Evolutionary conservation across 2,888 invertebrate species (phyloP), one percentile per base, ranked within the genome.

Genomic region (Lepidochrysops patricia): DNA sequence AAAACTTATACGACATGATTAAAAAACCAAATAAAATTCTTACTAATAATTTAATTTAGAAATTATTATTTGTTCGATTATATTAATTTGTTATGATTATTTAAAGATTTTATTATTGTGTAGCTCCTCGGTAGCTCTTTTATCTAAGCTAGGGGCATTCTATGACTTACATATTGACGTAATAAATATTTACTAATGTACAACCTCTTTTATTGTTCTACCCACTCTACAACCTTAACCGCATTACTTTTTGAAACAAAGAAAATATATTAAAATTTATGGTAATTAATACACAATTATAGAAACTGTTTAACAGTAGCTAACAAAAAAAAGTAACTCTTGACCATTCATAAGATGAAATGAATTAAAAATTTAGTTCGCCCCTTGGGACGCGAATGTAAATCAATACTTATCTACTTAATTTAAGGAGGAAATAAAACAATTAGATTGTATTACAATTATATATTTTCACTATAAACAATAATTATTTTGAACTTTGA

Each of bases 11-110:
- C 26, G 32, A 13, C 29, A 54, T 29, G 19, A 19, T 54, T 60
- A 57, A 58, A 61, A 66, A 62, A 64, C 67, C 68, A 68, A 71
- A 69, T 71, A 54, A 64, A 65, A 57, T 65, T 65, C 60, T 64
- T 59, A 67, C 63, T 66, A 65, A 63, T 64, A 60, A 64, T 58
- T 58, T 57, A 64, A 62, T 61, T 63, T 32, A 34, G 57, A 60
- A 62, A 58, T 65, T 60, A 60, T 65, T 58, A 61, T 63, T 62
- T 65, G 61, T 65, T 66, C 64, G 63, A 62, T 68, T 67, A 66
- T 66, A 67, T 67, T 66, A 52, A 66, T 67, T 66, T 70, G 70
- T 71, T 72, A 71, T 66, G 67, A 67, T 69, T 68, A 66, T 70
- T 66, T 67, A 63, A 61, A 70, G 63, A 68, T 70, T 71, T 68